Conservation (phyloP, 2,113 vertebrate genomes). For the Paramormyrops kingsleyae region DNA sequence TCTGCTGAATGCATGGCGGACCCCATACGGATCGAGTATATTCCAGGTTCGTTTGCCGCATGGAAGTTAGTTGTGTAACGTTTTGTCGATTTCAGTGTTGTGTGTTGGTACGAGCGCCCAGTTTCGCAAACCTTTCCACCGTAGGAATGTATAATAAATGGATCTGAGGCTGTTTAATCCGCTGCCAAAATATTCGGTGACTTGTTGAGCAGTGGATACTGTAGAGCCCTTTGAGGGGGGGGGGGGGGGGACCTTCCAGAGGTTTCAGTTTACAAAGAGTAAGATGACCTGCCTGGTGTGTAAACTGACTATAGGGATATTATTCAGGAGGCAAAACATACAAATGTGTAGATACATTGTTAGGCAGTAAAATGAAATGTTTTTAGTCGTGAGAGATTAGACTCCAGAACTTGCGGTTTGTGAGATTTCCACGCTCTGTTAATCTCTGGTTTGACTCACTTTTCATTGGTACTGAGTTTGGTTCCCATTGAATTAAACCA, state of each 20-base stretch:
- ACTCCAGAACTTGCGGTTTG: neutral
- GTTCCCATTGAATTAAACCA: neutral
- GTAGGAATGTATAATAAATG: neutral
- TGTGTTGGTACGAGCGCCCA: neutral
- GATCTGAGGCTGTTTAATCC: neutral
- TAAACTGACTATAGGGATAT: neutral
- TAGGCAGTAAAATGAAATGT: neutral
- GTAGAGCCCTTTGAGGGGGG: neutral
- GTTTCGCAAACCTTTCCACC: neutral
- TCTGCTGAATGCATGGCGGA: slow-evolving; percentile 67
- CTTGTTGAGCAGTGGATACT: neutral
- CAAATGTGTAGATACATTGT: neutral
- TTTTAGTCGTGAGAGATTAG: neutral
- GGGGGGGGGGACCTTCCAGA: neutral
- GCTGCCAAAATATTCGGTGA: neutral
- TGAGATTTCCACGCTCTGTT: neutral
- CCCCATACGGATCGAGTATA: slow-evolving; percentile 65
- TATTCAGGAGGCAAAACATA: neutral
- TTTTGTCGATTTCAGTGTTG: neutral
- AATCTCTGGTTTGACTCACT: neutral
- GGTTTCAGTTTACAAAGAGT: neutral
- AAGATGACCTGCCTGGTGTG: neutral
- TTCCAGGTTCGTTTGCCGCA: slow-evolving; percentile 64
- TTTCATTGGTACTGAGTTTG: neutral
- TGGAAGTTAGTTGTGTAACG: neutral